Conservation (phyloP, 2,113 vertebrate species). For the Seriola rivoliana region DNA sequence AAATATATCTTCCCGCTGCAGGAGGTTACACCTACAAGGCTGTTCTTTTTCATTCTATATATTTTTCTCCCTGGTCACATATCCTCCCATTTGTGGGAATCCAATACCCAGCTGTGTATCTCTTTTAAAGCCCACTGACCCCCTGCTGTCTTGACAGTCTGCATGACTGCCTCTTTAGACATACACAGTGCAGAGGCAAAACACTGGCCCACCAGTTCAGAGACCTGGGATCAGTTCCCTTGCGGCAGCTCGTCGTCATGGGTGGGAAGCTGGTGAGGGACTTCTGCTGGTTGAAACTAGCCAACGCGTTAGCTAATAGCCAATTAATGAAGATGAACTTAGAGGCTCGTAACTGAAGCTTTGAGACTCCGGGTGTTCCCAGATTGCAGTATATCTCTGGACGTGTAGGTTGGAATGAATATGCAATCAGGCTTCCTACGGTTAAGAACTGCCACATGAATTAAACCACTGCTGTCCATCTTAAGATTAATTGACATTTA, state of each 20-base stretch:
- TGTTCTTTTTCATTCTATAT: constrained; percentile 54
- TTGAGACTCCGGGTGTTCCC: neutral
- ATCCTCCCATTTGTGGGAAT: constrained; percentile 55
- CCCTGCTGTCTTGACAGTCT: constrained; percentile 59
- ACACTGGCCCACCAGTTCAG: constrained; percentile 48
- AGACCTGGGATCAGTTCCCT: constrained; percentile 58
- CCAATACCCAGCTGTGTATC: constrained; percentile 63
- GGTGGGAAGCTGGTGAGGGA: constrained; percentile 45
- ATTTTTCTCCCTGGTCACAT: constrained; percentile 52
- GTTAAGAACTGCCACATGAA: constrained; percentile 28
- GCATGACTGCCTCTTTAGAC: constrained; percentile 64
- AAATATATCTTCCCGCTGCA: constrained; percentile 59
- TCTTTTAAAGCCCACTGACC: constrained; percentile 63
- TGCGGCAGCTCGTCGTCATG: constrained; percentile 38
- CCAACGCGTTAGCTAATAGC: neutral
- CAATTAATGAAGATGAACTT: constrained; percentile 6
- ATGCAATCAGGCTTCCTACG: constrained; percentile 27
- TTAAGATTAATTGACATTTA: constrained; percentile 37
- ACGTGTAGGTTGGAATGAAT: constrained; percentile 37
- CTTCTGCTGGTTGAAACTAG: constrained; percentile 20
- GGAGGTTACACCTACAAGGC: constrained; percentile 57
- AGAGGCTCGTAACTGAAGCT: constrained; percentile 28
- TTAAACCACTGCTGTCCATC: constrained; percentile 25
- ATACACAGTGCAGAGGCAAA: constrained; percentile 55
- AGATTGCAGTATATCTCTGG: neutral